These are phyloP conservation scores for Parotocinclus haroldoi DNA, from an alignment of 2,797 vertebrate genomes.

Conservation along the genomic window DNA sequence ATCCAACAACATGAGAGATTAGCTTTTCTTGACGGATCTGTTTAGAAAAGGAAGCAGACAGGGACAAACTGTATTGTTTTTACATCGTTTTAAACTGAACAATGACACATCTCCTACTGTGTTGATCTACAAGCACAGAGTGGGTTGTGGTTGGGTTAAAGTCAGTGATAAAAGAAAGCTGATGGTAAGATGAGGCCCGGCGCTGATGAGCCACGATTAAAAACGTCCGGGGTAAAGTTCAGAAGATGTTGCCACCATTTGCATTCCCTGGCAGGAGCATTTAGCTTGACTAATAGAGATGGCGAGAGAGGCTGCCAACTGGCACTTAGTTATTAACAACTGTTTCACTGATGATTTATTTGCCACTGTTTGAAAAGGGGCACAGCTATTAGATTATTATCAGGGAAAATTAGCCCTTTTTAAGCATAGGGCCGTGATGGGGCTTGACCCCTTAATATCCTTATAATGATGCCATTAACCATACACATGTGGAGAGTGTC, in stretches of 20 bases:
- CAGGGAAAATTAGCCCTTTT: constrained; percentile 94
- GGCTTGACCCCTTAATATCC: constrained; percentile 98
- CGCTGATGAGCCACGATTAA: constrained; percentile 51
- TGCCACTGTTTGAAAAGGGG: constrained; percentile 83
- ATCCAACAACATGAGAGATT: no score
- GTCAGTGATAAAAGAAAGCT: background rate
- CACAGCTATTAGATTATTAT: constrained; percentile 94
- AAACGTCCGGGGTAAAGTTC: constrained; percentile 54
- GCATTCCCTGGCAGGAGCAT: constrained; percentile 85
- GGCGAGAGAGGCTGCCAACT: constrained; percentile 86
- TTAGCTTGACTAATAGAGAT: constrained; percentile 97
- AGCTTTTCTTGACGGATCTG: background rate
- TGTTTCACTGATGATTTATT: constrained; percentile 97
- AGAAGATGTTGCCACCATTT: constrained; percentile 70
- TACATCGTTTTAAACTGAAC: background rate
- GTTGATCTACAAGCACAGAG: background rate
- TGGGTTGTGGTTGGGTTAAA: background rate
- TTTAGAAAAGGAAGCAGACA: background rate
- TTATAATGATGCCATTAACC: constrained; percentile 99
- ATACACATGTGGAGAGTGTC: constrained; percentile 82
- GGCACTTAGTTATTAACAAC: constrained; percentile 98
- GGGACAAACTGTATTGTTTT: background rate
- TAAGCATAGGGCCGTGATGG: constrained; percentile 89
- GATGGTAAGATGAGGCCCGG: constrained; percentile 18
- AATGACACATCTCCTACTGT: background rate